Conservation (phyloP, 2,888 invertebrate species). For the Chrysolina americana region DNA sequence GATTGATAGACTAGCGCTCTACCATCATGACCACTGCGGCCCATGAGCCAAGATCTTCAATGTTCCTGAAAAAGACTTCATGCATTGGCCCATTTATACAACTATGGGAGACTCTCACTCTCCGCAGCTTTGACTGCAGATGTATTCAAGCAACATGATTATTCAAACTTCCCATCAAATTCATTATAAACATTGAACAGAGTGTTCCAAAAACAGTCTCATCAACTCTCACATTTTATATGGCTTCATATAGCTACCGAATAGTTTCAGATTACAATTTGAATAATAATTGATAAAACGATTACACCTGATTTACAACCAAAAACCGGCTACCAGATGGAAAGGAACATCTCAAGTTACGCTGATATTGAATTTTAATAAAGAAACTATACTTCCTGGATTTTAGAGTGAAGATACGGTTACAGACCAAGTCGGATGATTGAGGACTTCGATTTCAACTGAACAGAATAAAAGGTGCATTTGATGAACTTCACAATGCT, state of each 20-base stretch:
- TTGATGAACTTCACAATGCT: too few species aligned
- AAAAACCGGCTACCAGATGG: not conserved
- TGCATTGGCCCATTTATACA: too few species aligned
- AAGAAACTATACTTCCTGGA: conserved; percentile 17
- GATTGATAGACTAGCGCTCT: too few species aligned
- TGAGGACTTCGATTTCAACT: not conserved
- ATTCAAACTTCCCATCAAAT: conserved; percentile 19
- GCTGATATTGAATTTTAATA: conserved; percentile 6
- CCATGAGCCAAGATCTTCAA: too few species aligned
- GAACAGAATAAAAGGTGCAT: not conserved
- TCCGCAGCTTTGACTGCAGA: not conserved
- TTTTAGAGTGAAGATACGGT: not conserved
- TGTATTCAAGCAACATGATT: not conserved
- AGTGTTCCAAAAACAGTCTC: not conserved
- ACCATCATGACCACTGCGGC: too few species aligned
- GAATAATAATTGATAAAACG: conserved; percentile 23
- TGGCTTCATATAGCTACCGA: conserved; percentile 25
- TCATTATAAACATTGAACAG: not conserved
- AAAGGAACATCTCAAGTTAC: conserved; percentile 20
- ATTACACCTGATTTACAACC: conserved; percentile 25
- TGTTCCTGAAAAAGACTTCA: too few species aligned
- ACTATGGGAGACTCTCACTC: too few species aligned
- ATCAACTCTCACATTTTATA: conserved; percentile 15
- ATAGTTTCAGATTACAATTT: conserved; percentile 24
- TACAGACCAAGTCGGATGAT: not conserved